phyloP scores from a whole-genome alignment of 2,113 vertebrate species.

The Thomomys bottae region DNA sequence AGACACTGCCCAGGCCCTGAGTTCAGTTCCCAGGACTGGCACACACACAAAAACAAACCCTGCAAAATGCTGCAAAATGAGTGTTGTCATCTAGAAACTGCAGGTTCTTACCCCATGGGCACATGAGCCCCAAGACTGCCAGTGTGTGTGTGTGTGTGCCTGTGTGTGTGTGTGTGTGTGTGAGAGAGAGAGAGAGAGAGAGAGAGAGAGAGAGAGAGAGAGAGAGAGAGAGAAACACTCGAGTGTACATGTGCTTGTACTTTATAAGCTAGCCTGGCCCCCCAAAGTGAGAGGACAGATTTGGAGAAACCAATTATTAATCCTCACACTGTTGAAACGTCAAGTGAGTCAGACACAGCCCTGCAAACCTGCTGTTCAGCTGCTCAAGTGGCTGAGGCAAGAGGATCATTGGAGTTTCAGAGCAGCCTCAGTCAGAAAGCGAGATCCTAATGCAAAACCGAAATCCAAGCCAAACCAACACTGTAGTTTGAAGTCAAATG shows the following conservation, averaged over 20 bases:
- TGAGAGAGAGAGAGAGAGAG: no score
- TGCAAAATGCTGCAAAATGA: not conserved
- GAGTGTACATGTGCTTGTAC: no score
- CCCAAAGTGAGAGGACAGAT: no score
- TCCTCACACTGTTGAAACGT: not conserved
- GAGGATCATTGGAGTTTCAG: not conserved
- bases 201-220: no score
- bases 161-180: not conserved
- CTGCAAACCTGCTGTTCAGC: not conserved
- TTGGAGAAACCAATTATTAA: constrained; percentile 15
- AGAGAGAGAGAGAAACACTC: no score
- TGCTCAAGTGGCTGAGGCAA: not conserved
- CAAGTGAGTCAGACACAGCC: not conserved
- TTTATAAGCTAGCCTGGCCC: no score
- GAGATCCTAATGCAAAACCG: no score
- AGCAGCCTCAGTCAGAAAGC: not conserved
- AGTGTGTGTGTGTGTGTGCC: no score
- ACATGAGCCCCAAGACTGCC: not conserved
- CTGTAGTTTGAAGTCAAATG: not conserved
- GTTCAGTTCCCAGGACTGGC: not conserved
- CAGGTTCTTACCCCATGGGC: not conserved
- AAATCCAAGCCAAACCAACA: no score
- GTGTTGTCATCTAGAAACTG: not conserved
- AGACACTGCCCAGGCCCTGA: no score
- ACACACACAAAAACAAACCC: no score